Evolutionary conservation across 2,797 vertebrate genomes (phyloP).

Genomic region (Syngnathus acus): DNA sequence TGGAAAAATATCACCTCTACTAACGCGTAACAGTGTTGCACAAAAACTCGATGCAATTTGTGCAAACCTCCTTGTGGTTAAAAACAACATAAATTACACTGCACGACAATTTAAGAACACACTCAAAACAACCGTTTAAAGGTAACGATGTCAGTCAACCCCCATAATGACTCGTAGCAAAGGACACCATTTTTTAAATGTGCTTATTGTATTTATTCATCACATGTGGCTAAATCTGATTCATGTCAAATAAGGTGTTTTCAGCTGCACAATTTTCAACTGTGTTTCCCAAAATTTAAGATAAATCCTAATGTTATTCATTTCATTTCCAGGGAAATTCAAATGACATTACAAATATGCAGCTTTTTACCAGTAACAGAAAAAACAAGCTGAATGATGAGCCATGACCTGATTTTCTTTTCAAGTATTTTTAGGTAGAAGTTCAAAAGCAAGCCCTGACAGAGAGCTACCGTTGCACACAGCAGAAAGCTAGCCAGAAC

Average conservation of each 20-base stretch:
- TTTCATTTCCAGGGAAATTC: neutral
- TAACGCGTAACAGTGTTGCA: neutral
- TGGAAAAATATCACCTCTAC: neutral
- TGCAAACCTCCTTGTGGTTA: neutral
- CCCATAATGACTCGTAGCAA: neutral
- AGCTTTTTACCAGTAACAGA: neutral
- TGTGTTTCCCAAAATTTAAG: neutral
- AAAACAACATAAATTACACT: neutral
- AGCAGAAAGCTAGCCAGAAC: conserved; percentile 63
- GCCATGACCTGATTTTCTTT: conserved; percentile 20
- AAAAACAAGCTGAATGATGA: neutral
- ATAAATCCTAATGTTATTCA: neutral
- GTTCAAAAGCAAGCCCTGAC: conserved; percentile 69
- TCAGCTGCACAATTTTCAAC: neutral
- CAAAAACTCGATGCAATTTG: neutral
- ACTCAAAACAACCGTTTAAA: neutral
- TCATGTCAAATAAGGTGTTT: neutral
- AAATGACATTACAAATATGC: neutral
- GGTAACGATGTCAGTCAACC: neutral
- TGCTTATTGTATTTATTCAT: neutral
- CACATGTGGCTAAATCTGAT: neutral
- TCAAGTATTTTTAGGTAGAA: conserved; percentile 47
- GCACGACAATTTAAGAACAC: neutral
- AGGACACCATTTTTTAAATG: neutral
- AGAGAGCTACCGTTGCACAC: conserved; percentile 63